Base-by-base conservation (phyloP, 2,113 vertebrate species). In the Cottus gobio region DNA sequence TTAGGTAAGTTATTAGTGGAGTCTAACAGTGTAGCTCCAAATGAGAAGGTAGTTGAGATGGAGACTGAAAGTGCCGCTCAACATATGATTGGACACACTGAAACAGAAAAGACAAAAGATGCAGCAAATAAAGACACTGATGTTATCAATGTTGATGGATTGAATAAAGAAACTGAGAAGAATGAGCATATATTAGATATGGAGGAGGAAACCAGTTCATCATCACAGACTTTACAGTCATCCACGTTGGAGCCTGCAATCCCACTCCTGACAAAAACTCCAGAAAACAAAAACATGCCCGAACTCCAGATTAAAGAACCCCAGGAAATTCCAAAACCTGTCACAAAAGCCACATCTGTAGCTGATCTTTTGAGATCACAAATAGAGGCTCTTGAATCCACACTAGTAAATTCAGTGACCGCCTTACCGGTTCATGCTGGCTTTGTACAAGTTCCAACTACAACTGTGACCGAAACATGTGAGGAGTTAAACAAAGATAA, bases 291-390 rank as follows among this genome's bases (percentile, higher is more conserved):
- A 69, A 77, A 58, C 11, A 1, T 46, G 8, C 12, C 69, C 8
- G 42, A 82, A 69, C 22, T 63, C 37, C 74, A 81, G 31, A 36
- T 34, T 1, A 62, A 67, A 60, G 22, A 9, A 16, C 44, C 88
- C 16, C 70, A 82, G 24, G 83, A 91, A 87, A 70, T 86, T 57
- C 46, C 36, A 56, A 80, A 77, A 62, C 75, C 89, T 18, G 86
- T 63, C 22, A 60, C 84, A 46, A 86, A 85, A 82, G 70, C 92
- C 1, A 82, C 90, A 74, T 91, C 92, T 34, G 56, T 93, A 24
- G 91, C 93, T 66, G 93, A 92, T 74, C 58, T 90, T 28, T 75
- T 93, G 31, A 90, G 91, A 67, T 70, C 89, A 65, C 92, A 94
- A 75, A 83, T 94, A 42, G 88, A 84, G 31, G 80, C 89, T 60